These are phyloP conservation scores for Willowsia nigromaculata DNA, from an alignment of 2,888 invertebrate genomes.

Conservation along the genomic window DNA sequence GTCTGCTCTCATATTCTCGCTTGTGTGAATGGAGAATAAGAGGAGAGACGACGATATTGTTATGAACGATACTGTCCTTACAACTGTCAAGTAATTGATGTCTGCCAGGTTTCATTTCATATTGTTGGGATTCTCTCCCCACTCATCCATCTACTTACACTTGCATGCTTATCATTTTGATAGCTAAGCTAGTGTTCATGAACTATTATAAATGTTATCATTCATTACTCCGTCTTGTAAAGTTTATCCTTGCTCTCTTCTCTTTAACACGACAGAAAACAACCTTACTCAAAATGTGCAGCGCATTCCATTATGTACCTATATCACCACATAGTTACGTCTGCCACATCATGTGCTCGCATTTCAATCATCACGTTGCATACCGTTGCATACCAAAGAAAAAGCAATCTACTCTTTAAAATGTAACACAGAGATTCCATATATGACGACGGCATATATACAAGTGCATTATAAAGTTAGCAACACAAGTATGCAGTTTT, in stretches of 20 bases:
- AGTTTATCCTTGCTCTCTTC: neutral
- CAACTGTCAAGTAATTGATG: constrained; percentile 64
- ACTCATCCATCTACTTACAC: neutral
- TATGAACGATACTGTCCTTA: constrained; percentile 23
- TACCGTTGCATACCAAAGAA: neutral
- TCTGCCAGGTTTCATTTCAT: constrained; percentile 40
- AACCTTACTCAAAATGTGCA: neutral
- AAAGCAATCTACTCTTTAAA: neutral
- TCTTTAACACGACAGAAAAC: too few relatives aligned
- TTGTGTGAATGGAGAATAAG: constrained; percentile 9
- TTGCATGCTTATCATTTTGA: constrained; percentile 12
- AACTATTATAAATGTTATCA: neutral
- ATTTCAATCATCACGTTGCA: constrained; percentile 12
- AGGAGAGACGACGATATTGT: neutral
- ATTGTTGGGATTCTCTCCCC: neutral
- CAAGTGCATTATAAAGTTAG: neutral
- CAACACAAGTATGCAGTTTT: neutral
- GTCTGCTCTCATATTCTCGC: neutral
- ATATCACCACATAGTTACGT: neutral
- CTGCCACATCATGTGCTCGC: neutral
- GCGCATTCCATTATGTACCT: neutral
- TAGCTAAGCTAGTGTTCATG: neutral
- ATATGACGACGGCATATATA: too few relatives aligned
- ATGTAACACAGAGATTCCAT: neutral
- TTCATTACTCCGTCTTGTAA: neutral